Conservation (phyloP, 2,888 invertebrate genomes). For the Zele albiditarsus region DNA sequence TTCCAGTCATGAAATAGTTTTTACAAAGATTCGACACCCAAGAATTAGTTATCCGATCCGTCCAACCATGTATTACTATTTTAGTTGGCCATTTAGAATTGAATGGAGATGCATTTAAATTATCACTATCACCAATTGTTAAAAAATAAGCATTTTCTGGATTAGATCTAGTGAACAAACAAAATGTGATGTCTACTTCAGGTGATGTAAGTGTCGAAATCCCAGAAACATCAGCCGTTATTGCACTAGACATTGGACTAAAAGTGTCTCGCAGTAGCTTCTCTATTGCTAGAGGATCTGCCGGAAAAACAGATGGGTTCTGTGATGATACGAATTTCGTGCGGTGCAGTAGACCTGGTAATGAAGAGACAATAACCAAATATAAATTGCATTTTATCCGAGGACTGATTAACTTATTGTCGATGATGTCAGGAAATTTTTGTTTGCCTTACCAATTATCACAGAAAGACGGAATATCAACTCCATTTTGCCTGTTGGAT, state of each 20-base stretch:
- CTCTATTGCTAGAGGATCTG: neutral
- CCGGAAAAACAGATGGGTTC: no score
- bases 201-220: conserved; percentile 47
- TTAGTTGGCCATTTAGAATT: conserved; percentile 59
- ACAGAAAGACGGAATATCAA: neutral
- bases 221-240: neutral
- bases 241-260: no score
- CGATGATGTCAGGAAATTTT: neutral
- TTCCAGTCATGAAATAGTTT: conserved; percentile 69
- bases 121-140: conserved; percentile 51
- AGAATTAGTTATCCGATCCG: conserved; percentile 65
- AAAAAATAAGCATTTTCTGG: conserved; percentile 48
- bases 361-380: neutral
- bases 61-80: conserved; percentile 74
- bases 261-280: neutral
- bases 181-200: conserved; percentile 55
- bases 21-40: conserved; percentile 65
- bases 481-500: neutral
- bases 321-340: neutral
- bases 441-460: neutral
- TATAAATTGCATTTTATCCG: neutral
- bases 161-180: conserved; percentile 60
- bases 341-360: neutral
- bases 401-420: no score
- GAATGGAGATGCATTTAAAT: conserved; percentile 55